Conservation (phyloP, 2,888 invertebrate species). For the Dryobotodes eremita region DNA sequence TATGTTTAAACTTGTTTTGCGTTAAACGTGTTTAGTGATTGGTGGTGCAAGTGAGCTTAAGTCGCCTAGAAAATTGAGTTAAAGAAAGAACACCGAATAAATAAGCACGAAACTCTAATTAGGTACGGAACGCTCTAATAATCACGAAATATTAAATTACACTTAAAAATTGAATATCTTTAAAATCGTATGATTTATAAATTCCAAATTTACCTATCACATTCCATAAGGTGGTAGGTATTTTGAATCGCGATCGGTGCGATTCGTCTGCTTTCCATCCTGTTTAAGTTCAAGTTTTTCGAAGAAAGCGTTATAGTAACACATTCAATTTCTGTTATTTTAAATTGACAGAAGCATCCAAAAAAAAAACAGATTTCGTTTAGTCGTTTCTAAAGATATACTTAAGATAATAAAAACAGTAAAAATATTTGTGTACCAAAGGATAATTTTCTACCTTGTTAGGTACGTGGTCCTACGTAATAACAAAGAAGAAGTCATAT, state of each 20-base stretch:
- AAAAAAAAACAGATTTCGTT: too few species aligned
- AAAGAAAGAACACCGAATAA: neutral
- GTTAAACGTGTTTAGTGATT: too few species aligned
- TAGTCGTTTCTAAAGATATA: too few species aligned
- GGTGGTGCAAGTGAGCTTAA: too few species aligned
- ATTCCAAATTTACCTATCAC: neutral
- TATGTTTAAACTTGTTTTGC: too few species aligned
- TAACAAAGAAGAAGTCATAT: neutral
- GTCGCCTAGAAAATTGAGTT: conserved; percentile 27
- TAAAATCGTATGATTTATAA: neutral
- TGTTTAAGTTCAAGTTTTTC: neutral
- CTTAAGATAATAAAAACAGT: too few species aligned
- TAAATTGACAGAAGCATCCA: too few species aligned
- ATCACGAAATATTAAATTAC: neutral
- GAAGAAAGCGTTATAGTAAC: neutral
- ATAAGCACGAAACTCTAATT: neutral
- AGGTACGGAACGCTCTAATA: neutral
- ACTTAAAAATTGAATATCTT: neutral
- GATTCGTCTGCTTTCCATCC: neutral
- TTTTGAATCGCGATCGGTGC: too few species aligned
- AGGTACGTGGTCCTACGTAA: neutral
- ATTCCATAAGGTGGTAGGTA: neutral
- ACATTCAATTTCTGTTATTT: too few species aligned
- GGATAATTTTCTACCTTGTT: too few species aligned
- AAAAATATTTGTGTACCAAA: too few species aligned